Evolutionary conservation across 2,797 vertebrate species (phyloP).

Genomic region (Morus bassanus): DNA sequence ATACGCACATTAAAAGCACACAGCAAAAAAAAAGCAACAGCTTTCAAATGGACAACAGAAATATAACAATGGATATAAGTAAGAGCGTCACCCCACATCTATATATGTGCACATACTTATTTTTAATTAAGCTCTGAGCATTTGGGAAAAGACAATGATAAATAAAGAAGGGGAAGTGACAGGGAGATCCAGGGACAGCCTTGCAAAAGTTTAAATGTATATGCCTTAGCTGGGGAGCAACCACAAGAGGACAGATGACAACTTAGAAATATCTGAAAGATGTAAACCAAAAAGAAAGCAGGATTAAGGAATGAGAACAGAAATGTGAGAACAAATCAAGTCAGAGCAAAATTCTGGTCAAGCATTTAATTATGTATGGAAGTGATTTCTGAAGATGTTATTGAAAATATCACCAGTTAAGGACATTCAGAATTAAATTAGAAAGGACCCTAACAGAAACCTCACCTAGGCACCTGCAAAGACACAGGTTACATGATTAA

Average conservation of each 20-base stretch:
- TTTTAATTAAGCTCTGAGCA: neutral
- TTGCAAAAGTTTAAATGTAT: neutral
- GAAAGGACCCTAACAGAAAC: neutral
- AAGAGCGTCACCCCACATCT: neutral
- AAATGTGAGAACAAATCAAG: neutral
- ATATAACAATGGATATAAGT: neutral
- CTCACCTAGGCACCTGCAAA: neutral
- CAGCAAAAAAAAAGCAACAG: neutral
- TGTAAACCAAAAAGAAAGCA: neutral
- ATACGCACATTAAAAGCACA: neutral
- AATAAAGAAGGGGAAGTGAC: neutral
- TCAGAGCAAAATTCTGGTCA: neutral
- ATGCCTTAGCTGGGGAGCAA: neutral
- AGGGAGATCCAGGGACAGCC: neutral
- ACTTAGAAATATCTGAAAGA: neutral
- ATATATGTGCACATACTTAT: neutral
- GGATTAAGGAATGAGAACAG: neutral
- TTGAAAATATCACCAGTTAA: neutral
- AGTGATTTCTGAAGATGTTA: neutral
- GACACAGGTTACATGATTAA: neutral
- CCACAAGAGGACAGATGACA: neutral
- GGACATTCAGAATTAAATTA: neutral
- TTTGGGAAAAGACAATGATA: neutral
- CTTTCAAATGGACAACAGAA: neutral
- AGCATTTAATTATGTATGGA: neutral